These are phyloP conservation scores for Acanthochromis polyacanthus DNA, from an alignment of 2,113 vertebrate genomes.

Conservation along the genomic window DNA sequence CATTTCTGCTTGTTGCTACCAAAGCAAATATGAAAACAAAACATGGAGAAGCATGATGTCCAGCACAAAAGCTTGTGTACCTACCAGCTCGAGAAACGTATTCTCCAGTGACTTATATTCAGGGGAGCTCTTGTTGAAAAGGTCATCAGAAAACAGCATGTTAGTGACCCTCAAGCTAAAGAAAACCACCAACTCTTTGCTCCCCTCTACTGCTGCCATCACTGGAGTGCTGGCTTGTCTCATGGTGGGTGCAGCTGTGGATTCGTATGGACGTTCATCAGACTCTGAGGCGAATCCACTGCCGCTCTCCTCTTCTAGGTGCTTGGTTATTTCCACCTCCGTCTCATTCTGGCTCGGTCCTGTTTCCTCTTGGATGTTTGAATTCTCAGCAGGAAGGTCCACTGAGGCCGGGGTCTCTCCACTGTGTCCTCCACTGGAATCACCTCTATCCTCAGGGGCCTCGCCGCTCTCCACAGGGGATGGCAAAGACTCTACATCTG, in stretches of 20 bases:
- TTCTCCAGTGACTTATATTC: constrained; percentile 94
- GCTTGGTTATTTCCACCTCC: constrained; percentile 13
- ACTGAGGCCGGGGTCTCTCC: background rate
- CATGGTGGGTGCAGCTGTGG: constrained; percentile 77
- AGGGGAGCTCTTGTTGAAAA: constrained; percentile 93
- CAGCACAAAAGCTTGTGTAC: constrained; percentile 82
- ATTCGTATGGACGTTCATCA: constrained; percentile 65
- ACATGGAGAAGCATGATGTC: constrained; percentile 71
- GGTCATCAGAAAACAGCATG: constrained; percentile 92
- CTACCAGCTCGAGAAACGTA: constrained; percentile 93
- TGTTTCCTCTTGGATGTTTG: constrained; percentile 47
- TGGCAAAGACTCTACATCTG: constrained; percentile 9
- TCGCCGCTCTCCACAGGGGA: constrained; percentile 29
- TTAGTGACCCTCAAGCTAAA: constrained; percentile 96
- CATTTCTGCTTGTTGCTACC: constrained; percentile 39
- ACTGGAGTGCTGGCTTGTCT: constrained; percentile 86
- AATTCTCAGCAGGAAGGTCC: constrained; percentile 29
- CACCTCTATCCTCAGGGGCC: constrained; percentile 18
- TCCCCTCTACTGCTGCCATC: constrained; percentile 79
- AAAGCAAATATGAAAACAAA: constrained; percentile 68
- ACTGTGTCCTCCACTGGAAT: constrained; percentile 32
- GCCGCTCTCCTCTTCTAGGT: constrained; percentile 66
- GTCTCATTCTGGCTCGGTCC: constrained; percentile 29
- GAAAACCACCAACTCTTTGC: constrained; percentile 93
- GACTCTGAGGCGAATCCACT: constrained; percentile 70